These are phyloP conservation scores for Malurus splendens DNA, from an alignment of 2,797 vertebrate genomes.

Conservation along the genomic window DNA sequence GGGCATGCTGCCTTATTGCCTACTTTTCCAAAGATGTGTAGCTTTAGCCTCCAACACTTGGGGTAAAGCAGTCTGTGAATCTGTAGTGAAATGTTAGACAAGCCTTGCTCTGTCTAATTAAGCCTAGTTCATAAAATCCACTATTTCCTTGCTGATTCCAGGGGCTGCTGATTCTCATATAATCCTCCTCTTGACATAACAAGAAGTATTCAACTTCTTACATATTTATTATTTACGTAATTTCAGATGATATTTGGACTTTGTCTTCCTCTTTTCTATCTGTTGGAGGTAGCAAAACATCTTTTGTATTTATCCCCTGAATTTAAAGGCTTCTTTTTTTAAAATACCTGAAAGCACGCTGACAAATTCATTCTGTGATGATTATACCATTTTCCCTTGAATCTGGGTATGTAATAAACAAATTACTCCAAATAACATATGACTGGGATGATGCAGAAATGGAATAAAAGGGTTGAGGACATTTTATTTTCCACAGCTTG, in stretches of 20 bases:
- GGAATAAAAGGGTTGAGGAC: neutral
- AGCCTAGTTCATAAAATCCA: neutral
- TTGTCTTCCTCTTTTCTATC: neutral
- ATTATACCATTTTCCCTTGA: neutral
- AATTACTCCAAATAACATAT: neutral
- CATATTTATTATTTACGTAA: neutral
- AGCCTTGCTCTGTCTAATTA: neutral
- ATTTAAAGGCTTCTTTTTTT: neutral
- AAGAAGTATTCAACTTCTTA: neutral
- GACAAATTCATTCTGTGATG: neutral
- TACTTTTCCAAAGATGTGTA: neutral
- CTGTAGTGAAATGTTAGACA: neutral
- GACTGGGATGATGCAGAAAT: neutral
- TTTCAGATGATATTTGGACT: neutral
- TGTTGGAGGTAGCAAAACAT: neutral
- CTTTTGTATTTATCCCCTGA: neutral
- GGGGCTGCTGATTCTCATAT: neutral
- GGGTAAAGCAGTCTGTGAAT: neutral
- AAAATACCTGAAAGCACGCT: neutral
- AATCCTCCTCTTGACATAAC: neutral
- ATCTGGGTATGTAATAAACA: neutral
- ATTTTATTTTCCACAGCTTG: accelerated
- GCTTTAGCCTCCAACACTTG: neutral
- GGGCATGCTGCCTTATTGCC: neutral
- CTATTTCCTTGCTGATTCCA: neutral